Percentiles rank a stretch among this genome's conserved stretches.
phyloP scores from a whole-genome alignment of 1,140 invertebrate genomes.

The Nasonia vitripennis region DNA sequence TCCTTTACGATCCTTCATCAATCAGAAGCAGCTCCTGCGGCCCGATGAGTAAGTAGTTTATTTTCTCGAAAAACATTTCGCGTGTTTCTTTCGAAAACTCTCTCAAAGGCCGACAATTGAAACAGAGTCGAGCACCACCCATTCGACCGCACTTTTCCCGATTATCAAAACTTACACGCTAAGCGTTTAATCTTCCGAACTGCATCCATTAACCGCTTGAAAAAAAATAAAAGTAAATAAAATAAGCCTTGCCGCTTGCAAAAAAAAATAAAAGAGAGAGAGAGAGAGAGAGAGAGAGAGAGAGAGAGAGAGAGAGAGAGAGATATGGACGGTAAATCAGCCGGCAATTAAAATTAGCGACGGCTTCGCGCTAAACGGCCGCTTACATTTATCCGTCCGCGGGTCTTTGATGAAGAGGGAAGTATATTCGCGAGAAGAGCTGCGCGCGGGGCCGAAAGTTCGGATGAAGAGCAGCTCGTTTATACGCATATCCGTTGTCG shows the following conservation, averaged over 20 bases:
- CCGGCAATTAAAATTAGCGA: constrained; percentile 73
- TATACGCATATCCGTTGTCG: constrained; percentile 73
- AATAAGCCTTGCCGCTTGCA: background rate
- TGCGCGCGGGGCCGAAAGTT: constrained; percentile 51
- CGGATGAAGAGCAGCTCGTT: constrained; percentile 61
- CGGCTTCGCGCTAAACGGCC: constrained; percentile 71
- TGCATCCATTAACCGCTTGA: background rate
- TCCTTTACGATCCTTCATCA: constrained; percentile 4
- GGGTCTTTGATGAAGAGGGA: constrained; percentile 68
- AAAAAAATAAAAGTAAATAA: background rate
- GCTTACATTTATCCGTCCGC: constrained; percentile 73
- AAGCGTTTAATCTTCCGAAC: background rate
- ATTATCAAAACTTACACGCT: constrained; percentile 21
- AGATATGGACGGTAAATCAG: constrained; percentile 66
- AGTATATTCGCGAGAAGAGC: constrained; percentile 64
- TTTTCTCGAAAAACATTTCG: constrained; percentile 33
- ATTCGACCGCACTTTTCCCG: constrained; percentile 4
- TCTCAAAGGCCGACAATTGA: background rate
- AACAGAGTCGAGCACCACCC: background rate
- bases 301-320: constrained; percentile 14
- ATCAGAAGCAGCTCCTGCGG: background rate
- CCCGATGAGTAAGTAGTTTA: constrained; percentile 15
- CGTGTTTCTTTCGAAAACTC: constrained; percentile 27
- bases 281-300: constrained; percentile 14
- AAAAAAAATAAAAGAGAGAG: background rate